Evolutionary conservation across 2,113 vertebrate genomes (phyloP), one percentile per base, ranked within the genome.

Genomic region (Microcebus lehilahytsara): DNA sequence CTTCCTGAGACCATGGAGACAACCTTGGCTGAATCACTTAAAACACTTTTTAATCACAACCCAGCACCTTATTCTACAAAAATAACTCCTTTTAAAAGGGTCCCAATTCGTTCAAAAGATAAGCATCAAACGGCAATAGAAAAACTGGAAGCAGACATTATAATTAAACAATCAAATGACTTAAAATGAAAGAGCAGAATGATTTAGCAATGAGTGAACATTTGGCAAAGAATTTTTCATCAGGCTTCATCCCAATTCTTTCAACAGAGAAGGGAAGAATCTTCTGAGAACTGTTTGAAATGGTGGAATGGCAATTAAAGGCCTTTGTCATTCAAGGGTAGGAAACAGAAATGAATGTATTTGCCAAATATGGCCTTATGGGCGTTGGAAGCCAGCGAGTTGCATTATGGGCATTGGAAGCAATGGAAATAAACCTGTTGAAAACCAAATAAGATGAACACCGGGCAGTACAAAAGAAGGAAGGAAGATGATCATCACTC

Each of bases 391-490:
- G 95, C 58, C 87, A 58, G 96, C 97, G 97, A 94, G 90, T 93
- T 95, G 53, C 34, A 97, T 85, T 79, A 40, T 51, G 96, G 96
- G 97, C 91, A 89, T 98, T 98, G 97, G 96, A 95, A 97, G 96
- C 34, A 97, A 97, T 99, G 98, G 98, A 98, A 99, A 98, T 97
- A 99, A 99, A 98, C 98, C 98, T 98, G 99, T 97, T 98, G 98
- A 98, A 98, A 99, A 98, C 98, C 98, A 98, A 98, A 97, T 98
- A 98, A 98, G 98, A 97, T 97, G 46, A 79, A 93, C 92, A 96
- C 96, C 0, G 5, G 89, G 91, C 93, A 98, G 96, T 25, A 99
- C 98, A 99, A 99, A 99, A 98, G 99, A 97, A 98, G 99, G 99
- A 99, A 99, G 99, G 99, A 99, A 99, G 99, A 98, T 98, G 98